These are phyloP conservation scores for Macrophya alboannulata DNA, from an alignment of 2,888 invertebrate genomes.

Conservation along the genomic window DNA sequence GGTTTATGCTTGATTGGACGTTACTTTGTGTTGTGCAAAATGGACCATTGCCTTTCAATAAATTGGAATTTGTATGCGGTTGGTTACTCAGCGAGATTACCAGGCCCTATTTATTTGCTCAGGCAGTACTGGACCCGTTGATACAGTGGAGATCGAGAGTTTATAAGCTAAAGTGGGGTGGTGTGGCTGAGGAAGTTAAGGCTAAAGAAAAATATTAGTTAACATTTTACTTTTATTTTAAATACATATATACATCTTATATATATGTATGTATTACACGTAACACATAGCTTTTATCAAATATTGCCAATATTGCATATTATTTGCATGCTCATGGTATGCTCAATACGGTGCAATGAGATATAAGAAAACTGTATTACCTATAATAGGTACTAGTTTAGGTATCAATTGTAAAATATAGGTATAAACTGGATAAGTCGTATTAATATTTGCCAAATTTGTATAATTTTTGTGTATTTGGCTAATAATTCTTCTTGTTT, in stretches of 20 bases:
- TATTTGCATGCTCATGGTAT: slow-evolving; percentile 58
- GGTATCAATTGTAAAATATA: slow-evolving; percentile 33
- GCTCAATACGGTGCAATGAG: slow-evolving; percentile 59
- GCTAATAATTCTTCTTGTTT: neutral
- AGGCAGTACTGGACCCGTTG: slow-evolving; percentile 92
- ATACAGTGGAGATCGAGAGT: slow-evolving; percentile 97
- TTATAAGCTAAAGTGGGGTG: slow-evolving; percentile 97
- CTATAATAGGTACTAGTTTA: slow-evolving; percentile 60
- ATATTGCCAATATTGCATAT: slow-evolving; percentile 57
- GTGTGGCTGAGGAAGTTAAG: slow-evolving; percentile 94
- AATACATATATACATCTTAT: neutral
- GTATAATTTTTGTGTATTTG: neutral
- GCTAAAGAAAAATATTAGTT: slow-evolving; percentile 86
- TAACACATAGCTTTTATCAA: slow-evolving; percentile 45
- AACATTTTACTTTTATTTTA: neutral
- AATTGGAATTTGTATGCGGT: slow-evolving; percentile 96
- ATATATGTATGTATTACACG: neutral
- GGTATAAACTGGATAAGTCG: neutral
- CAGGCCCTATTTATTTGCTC: slow-evolving; percentile 93
- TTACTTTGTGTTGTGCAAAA: slow-evolving; percentile 95
- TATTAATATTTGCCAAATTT: slow-evolving; percentile 26
- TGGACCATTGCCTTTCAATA: slow-evolving; percentile 95
- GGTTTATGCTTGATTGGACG: slow-evolving; percentile 98
- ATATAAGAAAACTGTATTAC: slow-evolving; percentile 57
- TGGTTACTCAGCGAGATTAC: slow-evolving; percentile 97